Percentiles rank a stretch among this genome's conserved stretches.
Conservation (phyloP, 2,113 vertebrate genomes). For the Osmerus eperlanus region DNA sequence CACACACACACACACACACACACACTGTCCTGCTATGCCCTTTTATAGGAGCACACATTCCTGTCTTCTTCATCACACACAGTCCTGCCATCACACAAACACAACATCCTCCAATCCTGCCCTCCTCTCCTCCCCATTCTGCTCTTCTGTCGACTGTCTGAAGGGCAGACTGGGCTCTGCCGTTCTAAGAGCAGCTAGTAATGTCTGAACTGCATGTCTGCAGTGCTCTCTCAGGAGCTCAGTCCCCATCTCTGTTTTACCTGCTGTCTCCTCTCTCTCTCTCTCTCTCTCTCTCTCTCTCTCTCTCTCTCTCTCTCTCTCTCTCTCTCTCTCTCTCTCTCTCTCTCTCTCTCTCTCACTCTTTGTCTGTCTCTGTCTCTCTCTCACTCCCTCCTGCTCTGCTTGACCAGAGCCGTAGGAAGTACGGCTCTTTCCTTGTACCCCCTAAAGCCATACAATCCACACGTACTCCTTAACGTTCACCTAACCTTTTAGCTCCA, state of each 20-base stretch:
- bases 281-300: neutral
- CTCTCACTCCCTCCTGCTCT: neutral
- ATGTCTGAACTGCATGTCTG: neutral
- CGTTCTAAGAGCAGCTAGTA: neutral
- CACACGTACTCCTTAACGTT: too few species aligned
- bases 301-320: neutral
- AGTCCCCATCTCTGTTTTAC: neutral
- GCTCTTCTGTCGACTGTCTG: slow-evolving; percentile 1
- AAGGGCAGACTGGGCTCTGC: slow-evolving; percentile 1
- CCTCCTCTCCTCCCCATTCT: neutral
- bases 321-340: neutral
- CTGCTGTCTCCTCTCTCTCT: neutral
- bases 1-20: neutral
- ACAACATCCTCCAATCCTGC: neutral
- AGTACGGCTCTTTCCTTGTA: neutral
- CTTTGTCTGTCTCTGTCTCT: neutral
- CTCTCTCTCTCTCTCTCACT: neutral
- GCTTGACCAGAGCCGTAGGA: neutral
- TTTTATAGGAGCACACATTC: too few species aligned
- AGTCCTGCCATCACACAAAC: neutral
- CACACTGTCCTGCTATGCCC: neutral
- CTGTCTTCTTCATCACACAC: neutral
- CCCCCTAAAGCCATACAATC: neutral
- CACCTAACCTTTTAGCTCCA: too few species aligned
- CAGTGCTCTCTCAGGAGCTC: neutral